Percentiles rank a stretch among this genome's conserved stretches.
Evolutionary conservation across 1,140 invertebrate species (phyloP).

Genomic region (Venustaconcha ellipsiformis): DNA sequence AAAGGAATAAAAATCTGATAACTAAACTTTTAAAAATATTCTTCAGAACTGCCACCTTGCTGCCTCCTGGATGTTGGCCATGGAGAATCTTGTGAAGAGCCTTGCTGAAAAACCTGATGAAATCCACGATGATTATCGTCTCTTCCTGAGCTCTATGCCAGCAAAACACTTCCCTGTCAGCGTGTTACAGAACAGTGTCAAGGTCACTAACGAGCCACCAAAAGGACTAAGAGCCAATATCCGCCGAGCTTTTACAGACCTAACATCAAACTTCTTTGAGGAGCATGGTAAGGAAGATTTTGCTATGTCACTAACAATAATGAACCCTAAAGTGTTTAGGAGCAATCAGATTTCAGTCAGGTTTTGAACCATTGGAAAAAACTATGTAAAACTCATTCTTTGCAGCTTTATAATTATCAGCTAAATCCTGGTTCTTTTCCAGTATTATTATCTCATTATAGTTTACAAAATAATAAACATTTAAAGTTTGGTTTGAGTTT

Average conservation of each 20-base stretch:
- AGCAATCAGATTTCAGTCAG: too few relatives aligned
- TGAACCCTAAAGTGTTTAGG: too few relatives aligned
- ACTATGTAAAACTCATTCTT: too few relatives aligned
- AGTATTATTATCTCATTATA: too few relatives aligned
- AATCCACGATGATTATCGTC: constrained; percentile 66
- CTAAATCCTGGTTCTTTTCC: too few relatives aligned
- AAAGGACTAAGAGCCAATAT: constrained; percentile 76
- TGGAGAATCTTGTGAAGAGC: constrained; percentile 67
- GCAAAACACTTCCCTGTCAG: constrained; percentile 67
- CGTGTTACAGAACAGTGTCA: constrained; percentile 70
- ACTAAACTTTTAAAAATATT: background rate
- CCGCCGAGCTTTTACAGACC: constrained; percentile 73
- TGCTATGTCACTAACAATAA: too few relatives aligned
- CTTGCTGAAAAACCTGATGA: constrained; percentile 61
- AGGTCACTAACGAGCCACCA: constrained; percentile 71
- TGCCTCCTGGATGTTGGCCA: constrained; percentile 68
- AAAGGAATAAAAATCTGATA: too few relatives aligned
- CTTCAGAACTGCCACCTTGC: constrained; percentile 70
- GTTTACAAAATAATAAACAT: too few relatives aligned
- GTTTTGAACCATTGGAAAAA: too few relatives aligned
- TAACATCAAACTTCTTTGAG: constrained; percentile 78
- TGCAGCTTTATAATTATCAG: too few relatives aligned
- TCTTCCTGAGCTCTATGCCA: constrained; percentile 70
- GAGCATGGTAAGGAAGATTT: constrained; percentile 75
- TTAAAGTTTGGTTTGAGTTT: too few relatives aligned